Conservation (phyloP, 2,888 invertebrate genomes). For the Caenorhabditis sp. region DNA sequence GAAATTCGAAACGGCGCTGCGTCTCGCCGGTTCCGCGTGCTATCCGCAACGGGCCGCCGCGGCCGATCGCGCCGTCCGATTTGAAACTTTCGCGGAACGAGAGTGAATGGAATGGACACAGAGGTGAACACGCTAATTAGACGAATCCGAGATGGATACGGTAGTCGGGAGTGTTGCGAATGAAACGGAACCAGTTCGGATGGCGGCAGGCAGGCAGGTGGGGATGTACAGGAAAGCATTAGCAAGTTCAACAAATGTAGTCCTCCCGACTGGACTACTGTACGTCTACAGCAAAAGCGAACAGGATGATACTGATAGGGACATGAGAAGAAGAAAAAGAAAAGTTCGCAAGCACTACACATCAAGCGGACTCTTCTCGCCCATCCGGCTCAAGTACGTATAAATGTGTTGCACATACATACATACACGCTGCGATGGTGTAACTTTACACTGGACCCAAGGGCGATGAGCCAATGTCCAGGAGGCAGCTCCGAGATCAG, state of each 20-base stretch:
- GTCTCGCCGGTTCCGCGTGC: background rate
- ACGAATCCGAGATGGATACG: constrained; percentile 41
- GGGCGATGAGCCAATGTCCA: constrained; percentile 54
- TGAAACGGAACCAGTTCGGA: constrained; percentile 44
- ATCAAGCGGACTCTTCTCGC: constrained; percentile 24
- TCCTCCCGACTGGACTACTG: constrained; percentile 32
- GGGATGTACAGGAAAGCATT: constrained; percentile 38
- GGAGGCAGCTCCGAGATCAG: constrained; percentile 44
- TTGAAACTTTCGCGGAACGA: constrained; percentile 53
- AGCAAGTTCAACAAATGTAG: constrained; percentile 47
- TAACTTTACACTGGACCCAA: constrained; percentile 48
- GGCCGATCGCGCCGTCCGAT: constrained; percentile 34
- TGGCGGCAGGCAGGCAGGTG: constrained; percentile 4
- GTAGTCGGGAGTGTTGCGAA: constrained; percentile 52
- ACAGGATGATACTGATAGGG: background rate
- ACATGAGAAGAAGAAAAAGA: background rate
- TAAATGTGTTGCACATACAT: constrained; percentile 56
- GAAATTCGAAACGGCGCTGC: constrained; percentile 42
- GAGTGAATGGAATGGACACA: constrained; percentile 43
- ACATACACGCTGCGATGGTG: constrained; percentile 53
- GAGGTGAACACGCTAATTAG: constrained; percentile 54
- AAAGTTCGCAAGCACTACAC: constrained; percentile 29
- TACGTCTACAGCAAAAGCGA: background rate
- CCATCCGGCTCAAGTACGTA: constrained; percentile 44
- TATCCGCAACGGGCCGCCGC: constrained; percentile 16